Evolutionary conservation across 2,113 vertebrate genomes (phyloP).

Genomic region (Pyxicephalus adspersus): DNA sequence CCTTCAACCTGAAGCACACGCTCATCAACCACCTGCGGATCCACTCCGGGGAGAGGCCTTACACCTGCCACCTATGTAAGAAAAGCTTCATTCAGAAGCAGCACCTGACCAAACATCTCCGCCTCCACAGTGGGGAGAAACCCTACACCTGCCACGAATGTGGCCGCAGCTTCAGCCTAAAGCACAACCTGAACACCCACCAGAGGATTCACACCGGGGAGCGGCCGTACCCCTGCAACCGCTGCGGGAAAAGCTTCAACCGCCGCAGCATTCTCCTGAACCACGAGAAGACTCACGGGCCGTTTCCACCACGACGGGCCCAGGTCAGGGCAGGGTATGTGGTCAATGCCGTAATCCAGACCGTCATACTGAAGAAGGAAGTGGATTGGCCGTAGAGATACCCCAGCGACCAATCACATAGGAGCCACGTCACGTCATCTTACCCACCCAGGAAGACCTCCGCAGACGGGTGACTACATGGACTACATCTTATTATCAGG

Average conservation of each 20-base stretch:
- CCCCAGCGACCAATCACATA: not conserved
- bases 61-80: slow-evolving; percentile 6
- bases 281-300: slow-evolving; percentile 18
- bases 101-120: slow-evolving; percentile 39
- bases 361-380: not conserved
- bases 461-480: too few relatives aligned
- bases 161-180: slow-evolving; percentile 41
- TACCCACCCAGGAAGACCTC: not conserved
- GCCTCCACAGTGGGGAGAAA: slow-evolving; percentile 39
- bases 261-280: slow-evolving; percentile 28
- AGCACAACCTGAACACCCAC: slow-evolving; percentile 47
- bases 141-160: slow-evolving; percentile 44
- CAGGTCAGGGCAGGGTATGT: not conserved
- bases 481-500: too few relatives aligned
- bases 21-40: slow-evolving; percentile 41
- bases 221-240: slow-evolving; percentile 20
- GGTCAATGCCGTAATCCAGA: rapidly evolving
- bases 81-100: slow-evolving; percentile 48
- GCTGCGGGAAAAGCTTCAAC: slow-evolving; percentile 29
- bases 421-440: too few relatives aligned
- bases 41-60: slow-evolving; percentile 49
- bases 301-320: not conserved
- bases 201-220: slow-evolving; percentile 49
- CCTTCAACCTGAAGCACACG: slow-evolving; percentile 23
- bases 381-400: not conserved